phyloP scores from a whole-genome alignment of 2,113 vertebrate genomes.

The Bufo bufo region DNA sequence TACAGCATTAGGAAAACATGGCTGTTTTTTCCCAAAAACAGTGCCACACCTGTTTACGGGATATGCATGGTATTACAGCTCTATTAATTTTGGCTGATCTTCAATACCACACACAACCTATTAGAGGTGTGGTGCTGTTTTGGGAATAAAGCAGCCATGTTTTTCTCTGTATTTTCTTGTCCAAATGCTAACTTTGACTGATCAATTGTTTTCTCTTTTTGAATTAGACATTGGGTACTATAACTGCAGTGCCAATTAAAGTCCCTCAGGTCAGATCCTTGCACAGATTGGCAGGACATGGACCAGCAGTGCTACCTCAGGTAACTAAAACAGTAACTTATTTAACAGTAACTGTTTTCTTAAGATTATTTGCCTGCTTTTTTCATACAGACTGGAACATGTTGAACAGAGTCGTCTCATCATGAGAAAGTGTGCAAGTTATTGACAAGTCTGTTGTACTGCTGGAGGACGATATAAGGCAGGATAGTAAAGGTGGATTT shows the following conservation, averaged over 20 bases:
- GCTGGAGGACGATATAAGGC: no score
- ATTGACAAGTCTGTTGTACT: no score
- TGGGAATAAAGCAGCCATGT: neutral
- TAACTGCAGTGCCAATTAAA: constrained; percentile 90
- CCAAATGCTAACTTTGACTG: neutral
- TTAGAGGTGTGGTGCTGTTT: neutral
- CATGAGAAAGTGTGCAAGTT: no score
- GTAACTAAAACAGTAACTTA: constrained; percentile 68
- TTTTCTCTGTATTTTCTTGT: neutral
- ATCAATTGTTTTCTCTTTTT: constrained; percentile 42
- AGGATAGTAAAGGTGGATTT: no score
- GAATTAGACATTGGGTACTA: constrained; percentile 86
- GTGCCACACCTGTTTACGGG: no score
- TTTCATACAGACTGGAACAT: neutral
- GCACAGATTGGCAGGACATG: constrained; percentile 94
- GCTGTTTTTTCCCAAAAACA: no score
- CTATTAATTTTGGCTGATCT: no score
- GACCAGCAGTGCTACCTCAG: constrained; percentile 96
- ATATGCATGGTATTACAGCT: no score
- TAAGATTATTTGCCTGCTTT: neutral
- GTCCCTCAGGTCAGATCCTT: constrained; percentile 98
- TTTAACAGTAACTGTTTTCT: neutral
- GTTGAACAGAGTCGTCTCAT: neutral
- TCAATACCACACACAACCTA: no score
- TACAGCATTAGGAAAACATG: no score